Evolutionary conservation across 2,888 invertebrate genomes (phyloP).

Genomic region (Allacma fusca): DNA sequence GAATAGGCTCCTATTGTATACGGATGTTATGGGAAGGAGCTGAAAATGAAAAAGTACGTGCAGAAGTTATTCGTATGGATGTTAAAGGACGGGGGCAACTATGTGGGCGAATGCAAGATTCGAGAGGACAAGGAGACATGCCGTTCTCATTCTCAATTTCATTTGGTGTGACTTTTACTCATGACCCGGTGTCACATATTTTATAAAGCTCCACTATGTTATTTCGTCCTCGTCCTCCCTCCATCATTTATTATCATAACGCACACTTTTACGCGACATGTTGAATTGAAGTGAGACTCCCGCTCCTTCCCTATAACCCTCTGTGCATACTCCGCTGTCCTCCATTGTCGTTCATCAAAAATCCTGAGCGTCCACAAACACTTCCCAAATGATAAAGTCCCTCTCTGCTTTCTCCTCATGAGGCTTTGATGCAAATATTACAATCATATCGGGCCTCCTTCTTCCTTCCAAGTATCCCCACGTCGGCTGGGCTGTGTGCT

Average conservation of each 20-base stretch:
- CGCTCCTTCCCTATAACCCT: slow-evolving; percentile 6
- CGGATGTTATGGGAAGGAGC: too few species aligned
- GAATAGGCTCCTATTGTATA: too few species aligned
- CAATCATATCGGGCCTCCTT: too few species aligned
- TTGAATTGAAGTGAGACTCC: slow-evolving; percentile 44
- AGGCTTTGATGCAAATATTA: too few species aligned
- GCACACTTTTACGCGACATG: slow-evolving; percentile 50
- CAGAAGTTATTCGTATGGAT: too few species aligned
- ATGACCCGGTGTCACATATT: slow-evolving; percentile 51
- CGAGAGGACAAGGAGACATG: slow-evolving; percentile 17
- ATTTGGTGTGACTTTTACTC: slow-evolving; percentile 49
- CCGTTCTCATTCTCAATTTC: slow-evolving; percentile 45
- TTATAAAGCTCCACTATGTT: slow-evolving; percentile 46
- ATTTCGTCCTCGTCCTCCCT: slow-evolving; percentile 44
- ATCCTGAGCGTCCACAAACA: too few species aligned
- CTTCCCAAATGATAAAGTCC: too few species aligned
- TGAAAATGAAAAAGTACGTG: too few species aligned
- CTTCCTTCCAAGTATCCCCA: too few species aligned
- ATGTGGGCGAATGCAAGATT: too few species aligned
- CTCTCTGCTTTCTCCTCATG: too few species aligned
- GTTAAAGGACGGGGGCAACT: neutral
- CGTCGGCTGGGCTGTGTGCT: too few species aligned
- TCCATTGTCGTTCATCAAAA: slow-evolving; percentile 27
- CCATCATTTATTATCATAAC: slow-evolving; percentile 54
- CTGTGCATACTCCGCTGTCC: neutral